Conservation (phyloP, 2,113 vertebrate species). For the Struthidea cinerea region DNA sequence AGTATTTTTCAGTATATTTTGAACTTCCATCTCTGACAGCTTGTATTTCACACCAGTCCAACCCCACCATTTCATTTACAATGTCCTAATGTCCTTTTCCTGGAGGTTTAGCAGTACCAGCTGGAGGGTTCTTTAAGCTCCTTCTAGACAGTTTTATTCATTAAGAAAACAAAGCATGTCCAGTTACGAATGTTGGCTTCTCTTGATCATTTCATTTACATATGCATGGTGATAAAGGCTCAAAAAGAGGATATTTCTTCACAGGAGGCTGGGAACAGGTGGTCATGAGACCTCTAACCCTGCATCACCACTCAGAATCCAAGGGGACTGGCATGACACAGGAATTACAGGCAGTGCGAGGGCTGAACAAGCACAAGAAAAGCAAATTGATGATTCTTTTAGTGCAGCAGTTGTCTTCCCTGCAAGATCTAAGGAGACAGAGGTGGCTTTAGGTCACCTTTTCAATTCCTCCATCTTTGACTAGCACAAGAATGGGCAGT, state of each 20-base stretch:
- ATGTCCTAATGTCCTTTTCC: background rate
- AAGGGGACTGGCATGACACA: background rate
- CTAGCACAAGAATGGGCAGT: background rate
- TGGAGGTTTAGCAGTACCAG: background rate
- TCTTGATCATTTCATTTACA: background rate
- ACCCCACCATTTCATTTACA: background rate
- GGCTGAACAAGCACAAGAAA: background rate
- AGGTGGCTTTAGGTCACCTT: slow-evolving; percentile 13
- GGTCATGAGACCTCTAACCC: background rate
- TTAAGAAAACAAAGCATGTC: background rate
- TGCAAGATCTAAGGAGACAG: background rate
- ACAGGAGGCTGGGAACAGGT: background rate
- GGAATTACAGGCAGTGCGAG: background rate
- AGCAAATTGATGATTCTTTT: background rate
- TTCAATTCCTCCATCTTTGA: background rate
- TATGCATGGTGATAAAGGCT: background rate
- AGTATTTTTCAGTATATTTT: background rate
- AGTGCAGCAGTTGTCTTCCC: background rate
- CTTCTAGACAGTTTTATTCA: background rate
- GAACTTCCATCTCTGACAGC: background rate
- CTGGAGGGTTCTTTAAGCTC: background rate
- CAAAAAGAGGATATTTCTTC: background rate
- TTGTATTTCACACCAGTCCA: background rate
- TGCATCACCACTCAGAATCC: background rate
- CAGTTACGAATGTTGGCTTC: background rate